Evolutionary conservation across 2,888 invertebrate genomes (phyloP), one percentile per base, ranked within the genome.

Genomic region (Stictocephala bisonia): DNA sequence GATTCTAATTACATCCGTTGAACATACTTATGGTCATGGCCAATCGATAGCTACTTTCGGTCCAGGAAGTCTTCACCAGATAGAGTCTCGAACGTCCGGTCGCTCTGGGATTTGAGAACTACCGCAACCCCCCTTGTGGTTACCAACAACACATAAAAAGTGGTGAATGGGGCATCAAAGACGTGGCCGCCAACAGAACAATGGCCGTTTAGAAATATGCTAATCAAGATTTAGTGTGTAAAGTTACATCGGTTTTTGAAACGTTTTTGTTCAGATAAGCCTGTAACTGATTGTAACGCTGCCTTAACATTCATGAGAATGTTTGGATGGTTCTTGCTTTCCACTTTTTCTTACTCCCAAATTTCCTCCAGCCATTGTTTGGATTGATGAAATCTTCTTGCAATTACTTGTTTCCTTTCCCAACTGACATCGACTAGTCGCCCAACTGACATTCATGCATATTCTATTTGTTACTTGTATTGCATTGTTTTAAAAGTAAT

Each of bases 381-480:
- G 3, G 20, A 40, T 64, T 26, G 22, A 64, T 64, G 24, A 26
- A 44, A 64, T 64, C 44, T 60, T n/a, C 35, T 24, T 15, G 24
- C 27, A 64, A 44, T 64, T 64, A 64, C 26, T 27, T n/a, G 44
- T 26, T 64, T 64, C 64, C 64, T 35, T 26, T 64, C 64, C 4
- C 60, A 60, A 40, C 31, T 6, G 22, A 58, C 35, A 35, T n/a
- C n/a, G n/a, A n/a, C n/a, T n/a, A n/a, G n/a, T n/a, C n/a, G n/a
- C n/a, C n/a, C n/a, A n/a, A n/a, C n/a, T n/a, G n/a, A n/a, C n/a
- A n/a, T n/a, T n/a, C n/a, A n/a, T n/a, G n/a, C n/a, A n/a, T n/a
- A n/a, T n/a, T n/a, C n/a, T n/a, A n/a, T n/a, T n/a, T n/a, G n/a
- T n/a, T n/a, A n/a, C n/a, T n/a, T n/a, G n/a, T n/a, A n/a, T n/a